phyloP scores from a whole-genome alignment of 2,797 vertebrate genomes.

The Rhinogobio ventralis region DNA sequence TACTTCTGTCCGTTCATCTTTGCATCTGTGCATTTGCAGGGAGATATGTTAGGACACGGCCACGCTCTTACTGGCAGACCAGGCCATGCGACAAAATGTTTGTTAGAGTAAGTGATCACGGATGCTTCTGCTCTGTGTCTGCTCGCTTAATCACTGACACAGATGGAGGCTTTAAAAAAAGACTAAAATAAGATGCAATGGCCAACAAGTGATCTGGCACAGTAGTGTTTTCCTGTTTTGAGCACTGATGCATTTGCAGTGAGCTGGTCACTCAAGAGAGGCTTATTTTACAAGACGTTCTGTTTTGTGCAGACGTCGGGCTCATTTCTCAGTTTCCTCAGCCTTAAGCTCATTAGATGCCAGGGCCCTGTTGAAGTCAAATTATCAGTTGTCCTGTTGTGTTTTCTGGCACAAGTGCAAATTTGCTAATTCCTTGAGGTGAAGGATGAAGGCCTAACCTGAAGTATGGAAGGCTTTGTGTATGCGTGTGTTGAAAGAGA shows the following conservation, averaged over 20 bases:
- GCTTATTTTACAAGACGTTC: slow-evolving; percentile 19
- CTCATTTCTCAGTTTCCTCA: background rate
- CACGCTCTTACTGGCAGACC: slow-evolving; percentile 4
- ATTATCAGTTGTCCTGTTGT: slow-evolving; percentile 16
- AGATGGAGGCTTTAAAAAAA: slow-evolving; percentile 40
- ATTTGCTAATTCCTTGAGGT: slow-evolving; percentile 35
- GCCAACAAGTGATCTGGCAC: slow-evolving; percentile 26
- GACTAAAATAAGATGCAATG: slow-evolving; percentile 18
- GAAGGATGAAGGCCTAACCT: slow-evolving; percentile 25
- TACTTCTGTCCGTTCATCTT: slow-evolving; percentile 21
- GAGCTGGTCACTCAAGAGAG: slow-evolving; percentile 18
- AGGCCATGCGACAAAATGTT: slow-evolving; percentile 20
- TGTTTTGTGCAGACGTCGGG: slow-evolving; percentile 28
- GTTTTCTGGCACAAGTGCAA: slow-evolving; percentile 34
- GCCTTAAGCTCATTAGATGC: slow-evolving; percentile 35
- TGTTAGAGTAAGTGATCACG: slow-evolving; percentile 16
- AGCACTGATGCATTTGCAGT: slow-evolving; percentile 1
- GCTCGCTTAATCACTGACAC: slow-evolving; percentile 38
- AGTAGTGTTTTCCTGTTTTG: slow-evolving; percentile 21
- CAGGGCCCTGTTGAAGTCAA: slow-evolving; percentile 2
- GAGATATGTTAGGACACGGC: background rate
- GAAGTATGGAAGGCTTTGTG: slow-evolving; percentile 6
- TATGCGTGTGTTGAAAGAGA: slow-evolving; percentile 29
- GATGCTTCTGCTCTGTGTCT: slow-evolving; percentile 34
- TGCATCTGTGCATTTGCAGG: slow-evolving; percentile 22